Evolutionary conservation across 2,888 invertebrate genomes (phyloP), one percentile per base, ranked within the genome.

Genomic region (Anthoptus insignis): DNA sequence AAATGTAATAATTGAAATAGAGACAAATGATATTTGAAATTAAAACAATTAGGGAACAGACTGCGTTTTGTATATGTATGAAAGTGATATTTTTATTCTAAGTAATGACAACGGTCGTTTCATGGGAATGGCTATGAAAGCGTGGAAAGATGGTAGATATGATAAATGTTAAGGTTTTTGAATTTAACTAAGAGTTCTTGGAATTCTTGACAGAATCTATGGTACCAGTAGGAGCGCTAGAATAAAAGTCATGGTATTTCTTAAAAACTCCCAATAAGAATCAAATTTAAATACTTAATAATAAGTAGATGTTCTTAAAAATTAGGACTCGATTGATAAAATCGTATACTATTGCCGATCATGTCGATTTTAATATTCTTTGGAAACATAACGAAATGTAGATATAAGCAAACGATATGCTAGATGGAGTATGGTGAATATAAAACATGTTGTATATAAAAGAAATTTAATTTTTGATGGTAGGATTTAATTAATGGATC

Each of bases 381-480:
- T 42, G 8, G 16, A 42, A 42, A 27, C 50, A 16, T 3, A 29
- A 27, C 1, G 9, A 27, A 42, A 11, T 39, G 14, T 37, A 60
- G 42, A 60, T 60, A 59, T 21, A 45, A 42, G 32, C n/a, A 53
- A 53, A 61, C 34, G 32, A 34, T 39, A 54, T 22, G 29, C 1
- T 29, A 29, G 21, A 53, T 29, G 21, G 9, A 60, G 27, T 39
- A 50, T 50, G 50, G 27, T 42, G 21, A 52, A 13, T 42, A 52
- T 59, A 24, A 59, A 19, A 56, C 67, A 42, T 37, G 53, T 53
- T 85, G 84, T 88, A 87, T 65, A 87, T 86, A 81, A 86, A 86
- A 80, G 85, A 89, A 91, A 88, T 89, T 89, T 86, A 86, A 81
- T 81, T 83, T 84, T 78, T 53, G 21, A 53, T 34, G 7, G 34